These are phyloP conservation scores for Meloidogyne floridensis DNA, from an alignment of 1,140 invertebrate genomes.

Conservation along the genomic window DNA sequence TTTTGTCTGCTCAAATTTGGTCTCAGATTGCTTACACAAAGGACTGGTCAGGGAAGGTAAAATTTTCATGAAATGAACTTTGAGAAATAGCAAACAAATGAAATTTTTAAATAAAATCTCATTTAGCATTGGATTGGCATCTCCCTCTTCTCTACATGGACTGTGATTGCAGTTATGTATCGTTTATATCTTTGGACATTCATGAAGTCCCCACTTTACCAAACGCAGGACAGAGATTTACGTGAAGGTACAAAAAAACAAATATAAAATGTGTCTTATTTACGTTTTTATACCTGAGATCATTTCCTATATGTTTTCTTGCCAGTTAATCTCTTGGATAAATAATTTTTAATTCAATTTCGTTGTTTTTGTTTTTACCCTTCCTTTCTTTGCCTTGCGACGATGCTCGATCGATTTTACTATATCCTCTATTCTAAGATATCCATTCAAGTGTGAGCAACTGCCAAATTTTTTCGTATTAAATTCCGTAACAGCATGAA, in stretches of 20 bases:
- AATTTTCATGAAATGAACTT: background rate
- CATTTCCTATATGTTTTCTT: background rate
- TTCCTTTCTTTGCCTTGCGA: no score
- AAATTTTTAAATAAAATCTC: background rate
- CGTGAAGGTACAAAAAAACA: background rate
- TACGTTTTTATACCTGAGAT: background rate
- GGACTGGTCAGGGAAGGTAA: constrained; percentile 53
- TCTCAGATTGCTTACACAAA: constrained; percentile 60
- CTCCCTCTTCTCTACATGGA: constrained; percentile 63
- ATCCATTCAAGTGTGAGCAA: no score
- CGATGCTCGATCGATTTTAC: no score
- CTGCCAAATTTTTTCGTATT: background rate
- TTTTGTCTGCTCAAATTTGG: constrained; percentile 63
- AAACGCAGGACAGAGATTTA: background rate
- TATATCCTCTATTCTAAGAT: no score
- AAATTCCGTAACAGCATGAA: background rate
- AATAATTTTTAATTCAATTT: no score
- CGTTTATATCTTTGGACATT: constrained; percentile 39
- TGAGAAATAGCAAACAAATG: background rate
- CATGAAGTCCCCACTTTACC: background rate
- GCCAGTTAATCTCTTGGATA: background rate
- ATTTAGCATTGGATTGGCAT: constrained; percentile 63
- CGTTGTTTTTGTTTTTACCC: no score
- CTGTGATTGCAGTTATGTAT: constrained; percentile 58
- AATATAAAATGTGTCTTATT: background rate